Conservation (phyloP, 2,113 vertebrate genomes). For the Hoplias malabaricus region DNA sequence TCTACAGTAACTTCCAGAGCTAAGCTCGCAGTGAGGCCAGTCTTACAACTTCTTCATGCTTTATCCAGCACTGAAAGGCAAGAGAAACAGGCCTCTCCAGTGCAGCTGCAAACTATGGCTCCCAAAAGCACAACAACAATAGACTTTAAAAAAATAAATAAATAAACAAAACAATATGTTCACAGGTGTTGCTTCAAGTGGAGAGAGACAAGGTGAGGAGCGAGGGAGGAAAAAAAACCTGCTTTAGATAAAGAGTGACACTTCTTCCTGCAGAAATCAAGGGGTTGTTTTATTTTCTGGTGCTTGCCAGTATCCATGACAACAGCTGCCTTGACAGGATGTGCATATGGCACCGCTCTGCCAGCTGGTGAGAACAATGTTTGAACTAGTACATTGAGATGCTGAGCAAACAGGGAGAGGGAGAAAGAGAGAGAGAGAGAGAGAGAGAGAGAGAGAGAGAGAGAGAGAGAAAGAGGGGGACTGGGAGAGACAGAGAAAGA, state of each 20-base stretch:
- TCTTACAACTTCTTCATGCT: slow-evolving; percentile 16
- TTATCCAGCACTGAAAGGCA: slow-evolving; percentile 4
- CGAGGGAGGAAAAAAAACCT: slow-evolving; percentile 49
- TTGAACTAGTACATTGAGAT: slow-evolving; percentile 99
- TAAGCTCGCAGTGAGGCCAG: background rate
- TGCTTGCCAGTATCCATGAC: slow-evolving; percentile 99
- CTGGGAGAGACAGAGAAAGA: slow-evolving; percentile 9
- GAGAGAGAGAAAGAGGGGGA: slow-evolving; percentile 6
- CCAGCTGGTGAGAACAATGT: slow-evolving; percentile 99
- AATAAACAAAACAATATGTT: slow-evolving; percentile 66
- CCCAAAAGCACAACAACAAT: slow-evolving; percentile 55
- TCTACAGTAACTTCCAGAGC: slow-evolving; percentile 11
- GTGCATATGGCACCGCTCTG: slow-evolving; percentile 98
- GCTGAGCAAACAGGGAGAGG: slow-evolving; percentile 92
- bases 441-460: background rate
- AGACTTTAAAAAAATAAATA: slow-evolving; percentile 55
- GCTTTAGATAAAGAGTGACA: slow-evolving; percentile 81
- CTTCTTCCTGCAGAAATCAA: slow-evolving; percentile 84
- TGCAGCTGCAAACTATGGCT: slow-evolving; percentile 48
- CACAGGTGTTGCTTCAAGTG: slow-evolving; percentile 62
- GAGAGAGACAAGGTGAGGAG: slow-evolving; percentile 39
- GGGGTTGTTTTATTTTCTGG: slow-evolving; percentile 86
- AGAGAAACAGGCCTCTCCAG: slow-evolving; percentile 37
- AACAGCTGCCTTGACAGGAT: slow-evolving; percentile 99
- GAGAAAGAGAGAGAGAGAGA: background rate